phyloP scores from a whole-genome alignment of 2,797 vertebrate species.

The Microchirus variegatus region DNA sequence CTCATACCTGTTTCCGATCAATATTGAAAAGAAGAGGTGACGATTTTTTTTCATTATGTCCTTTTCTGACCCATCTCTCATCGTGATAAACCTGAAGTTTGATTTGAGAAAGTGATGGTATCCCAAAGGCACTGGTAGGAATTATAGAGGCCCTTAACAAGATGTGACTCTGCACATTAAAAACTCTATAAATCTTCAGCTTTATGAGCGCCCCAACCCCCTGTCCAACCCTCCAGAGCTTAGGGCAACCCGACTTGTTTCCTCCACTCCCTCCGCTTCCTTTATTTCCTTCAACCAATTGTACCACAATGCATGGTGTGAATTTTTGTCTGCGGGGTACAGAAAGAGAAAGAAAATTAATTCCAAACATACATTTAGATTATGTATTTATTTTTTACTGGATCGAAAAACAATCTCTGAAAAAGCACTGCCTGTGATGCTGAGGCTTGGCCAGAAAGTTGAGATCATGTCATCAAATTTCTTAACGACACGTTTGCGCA shows the following conservation, averaged over 20 bases:
- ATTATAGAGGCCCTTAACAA: conserved; percentile 62
- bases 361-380: conserved; percentile 34
- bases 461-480: conserved; percentile 8
- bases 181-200: conserved; percentile 62
- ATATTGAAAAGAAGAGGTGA: too few relatives aligned
- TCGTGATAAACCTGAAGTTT: conserved; percentile 46
- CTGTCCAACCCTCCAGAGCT: conserved; percentile 17
- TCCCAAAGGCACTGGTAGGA: conserved; percentile 50
- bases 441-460: conserved; percentile 2
- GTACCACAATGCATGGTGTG: too few relatives aligned
- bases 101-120: conserved; percentile 52
- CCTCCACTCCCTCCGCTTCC: conserved; percentile 37
- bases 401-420: conserved; percentile 20
- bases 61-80: conserved; percentile 28
- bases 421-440: background rate
- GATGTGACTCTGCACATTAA: conserved; percentile 67
- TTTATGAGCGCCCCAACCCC: conserved; percentile 43
- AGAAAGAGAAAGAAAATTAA: conserved; percentile 25
- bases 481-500: background rate
- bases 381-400: conserved; percentile 29
- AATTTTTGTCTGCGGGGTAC: too few relatives aligned
- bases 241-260: conserved; percentile 59
- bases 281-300: conserved; percentile 56
- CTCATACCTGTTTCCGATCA: background rate
- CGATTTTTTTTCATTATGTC: conserved; percentile 12